These are phyloP conservation scores for Cnemophilus loriae DNA, from an alignment of 2,113 vertebrate species.

Conservation along the genomic window DNA sequence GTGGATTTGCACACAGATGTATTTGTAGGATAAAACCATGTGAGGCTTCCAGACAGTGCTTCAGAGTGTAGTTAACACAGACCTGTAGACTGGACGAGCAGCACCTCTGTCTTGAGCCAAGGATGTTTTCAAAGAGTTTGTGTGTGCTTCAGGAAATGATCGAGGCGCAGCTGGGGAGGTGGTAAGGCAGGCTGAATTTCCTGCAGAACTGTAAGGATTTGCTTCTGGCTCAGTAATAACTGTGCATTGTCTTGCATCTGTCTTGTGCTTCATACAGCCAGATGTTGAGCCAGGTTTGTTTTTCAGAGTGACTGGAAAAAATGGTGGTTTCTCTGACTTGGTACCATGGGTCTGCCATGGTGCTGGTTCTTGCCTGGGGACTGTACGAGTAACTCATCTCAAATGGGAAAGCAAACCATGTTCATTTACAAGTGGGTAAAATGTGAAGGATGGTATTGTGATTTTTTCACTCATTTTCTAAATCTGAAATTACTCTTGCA, in stretches of 20 bases:
- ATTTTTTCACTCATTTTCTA: not conserved
- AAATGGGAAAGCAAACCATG: not conserved
- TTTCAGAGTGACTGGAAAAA: not conserved
- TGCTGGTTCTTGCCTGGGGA: not conserved
- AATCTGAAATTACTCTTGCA: not conserved
- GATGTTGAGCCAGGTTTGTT: not conserved
- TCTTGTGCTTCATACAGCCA: not conserved
- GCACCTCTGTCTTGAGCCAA: not conserved
- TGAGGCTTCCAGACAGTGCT: not conserved
- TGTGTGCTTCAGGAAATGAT: not conserved
- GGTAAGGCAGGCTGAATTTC: not conserved
- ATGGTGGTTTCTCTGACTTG: not conserved
- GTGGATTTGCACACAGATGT: not conserved
- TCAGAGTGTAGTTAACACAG: not conserved
- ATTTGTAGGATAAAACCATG: not conserved
- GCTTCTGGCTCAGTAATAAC: not conserved
- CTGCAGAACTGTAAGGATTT: not conserved
- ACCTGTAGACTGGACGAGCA: not conserved
- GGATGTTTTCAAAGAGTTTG: not conserved
- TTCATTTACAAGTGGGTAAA: not conserved
- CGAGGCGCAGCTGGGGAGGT: not conserved
- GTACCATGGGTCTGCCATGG: fast-evolving
- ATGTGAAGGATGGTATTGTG: not conserved
- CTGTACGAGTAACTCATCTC: not conserved
- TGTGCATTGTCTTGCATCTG: not conserved